phyloP scores from a whole-genome alignment of 2,797 vertebrate species.

The Hybognathus amarus region DNA sequence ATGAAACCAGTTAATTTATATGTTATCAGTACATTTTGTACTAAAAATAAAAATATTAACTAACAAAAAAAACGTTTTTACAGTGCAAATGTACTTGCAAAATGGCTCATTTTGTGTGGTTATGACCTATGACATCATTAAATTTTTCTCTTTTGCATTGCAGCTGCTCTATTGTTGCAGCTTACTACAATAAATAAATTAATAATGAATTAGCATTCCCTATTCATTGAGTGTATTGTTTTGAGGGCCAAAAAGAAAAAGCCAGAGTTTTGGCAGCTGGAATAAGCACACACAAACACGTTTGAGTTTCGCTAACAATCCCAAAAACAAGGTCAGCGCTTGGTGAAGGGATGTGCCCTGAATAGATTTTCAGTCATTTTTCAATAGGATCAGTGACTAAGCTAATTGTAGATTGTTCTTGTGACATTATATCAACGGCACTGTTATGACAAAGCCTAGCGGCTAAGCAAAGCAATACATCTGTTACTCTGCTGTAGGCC shows the following conservation, averaged over 20 bases:
- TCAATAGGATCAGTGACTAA: slow-evolving; percentile 31
- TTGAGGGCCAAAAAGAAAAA: slow-evolving; percentile 19
- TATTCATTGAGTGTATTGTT: slow-evolving; percentile 12
- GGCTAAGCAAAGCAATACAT: slow-evolving; percentile 42
- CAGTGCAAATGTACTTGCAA: not conserved
- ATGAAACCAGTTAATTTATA: not conserved
- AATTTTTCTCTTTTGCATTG: not conserved
- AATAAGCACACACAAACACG: slow-evolving; percentile 6
- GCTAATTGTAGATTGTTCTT: slow-evolving; percentile 34
- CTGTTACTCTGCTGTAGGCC: slow-evolving; percentile 22
- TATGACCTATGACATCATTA: not conserved
- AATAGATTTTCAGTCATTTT: slow-evolving; percentile 27
- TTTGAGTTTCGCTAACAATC: slow-evolving; percentile 12
- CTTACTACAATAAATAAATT: slow-evolving; percentile 13
- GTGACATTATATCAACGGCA: slow-evolving; percentile 15
- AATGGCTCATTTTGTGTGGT: not conserved
- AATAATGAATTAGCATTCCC: not conserved
- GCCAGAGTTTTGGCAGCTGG: slow-evolving; percentile 13
- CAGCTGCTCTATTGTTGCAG: slow-evolving; percentile 25
- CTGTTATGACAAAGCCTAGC: slow-evolving; percentile 27
- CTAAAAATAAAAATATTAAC: not conserved
- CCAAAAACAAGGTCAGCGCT: slow-evolving; percentile 29
- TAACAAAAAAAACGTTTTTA: not conserved
- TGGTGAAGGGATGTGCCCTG: slow-evolving; percentile 30
- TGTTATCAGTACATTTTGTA: not conserved